Evolutionary conservation across 2,797 vertebrate species (phyloP).

Genomic region (Zenarchopterus dispar): DNA sequence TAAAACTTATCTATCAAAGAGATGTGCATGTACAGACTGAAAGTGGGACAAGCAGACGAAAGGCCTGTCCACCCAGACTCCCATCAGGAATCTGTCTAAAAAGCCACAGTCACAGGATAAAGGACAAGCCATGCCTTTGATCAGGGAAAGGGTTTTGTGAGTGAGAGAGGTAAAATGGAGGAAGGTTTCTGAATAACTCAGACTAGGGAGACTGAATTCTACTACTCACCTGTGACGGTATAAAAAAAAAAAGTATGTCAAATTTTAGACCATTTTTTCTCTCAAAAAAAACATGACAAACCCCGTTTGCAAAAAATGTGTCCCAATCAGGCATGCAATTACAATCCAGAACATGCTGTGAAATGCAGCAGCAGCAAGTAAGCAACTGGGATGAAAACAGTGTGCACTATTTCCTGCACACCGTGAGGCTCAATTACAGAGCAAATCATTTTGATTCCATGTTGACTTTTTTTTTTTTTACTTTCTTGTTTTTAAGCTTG

Average conservation of each 20-base stretch:
- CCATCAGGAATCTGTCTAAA: slow-evolving; percentile 63
- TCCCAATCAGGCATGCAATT: slow-evolving; percentile 73
- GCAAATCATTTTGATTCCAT: slow-evolving; percentile 44
- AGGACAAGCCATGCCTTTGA: slow-evolving; percentile 72
- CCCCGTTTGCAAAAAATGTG: slow-evolving; percentile 37
- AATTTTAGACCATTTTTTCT: slow-evolving; percentile 51
- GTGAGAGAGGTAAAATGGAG: slow-evolving; percentile 66
- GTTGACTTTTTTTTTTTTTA: slow-evolving; percentile 10
- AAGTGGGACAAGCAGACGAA: slow-evolving; percentile 57
- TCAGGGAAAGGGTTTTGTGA: slow-evolving; percentile 66
- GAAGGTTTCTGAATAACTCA: slow-evolving; percentile 68
- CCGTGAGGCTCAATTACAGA: slow-evolving; percentile 58
- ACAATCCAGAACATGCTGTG: slow-evolving; percentile 62
- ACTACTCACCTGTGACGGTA: slow-evolving; percentile 31
- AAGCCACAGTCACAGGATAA: slow-evolving; percentile 67
- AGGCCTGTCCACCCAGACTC: slow-evolving; percentile 58
- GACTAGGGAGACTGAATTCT: slow-evolving; percentile 50
- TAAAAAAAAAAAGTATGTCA: slow-evolving; percentile 6
- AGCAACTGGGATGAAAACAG: slow-evolving; percentile 56
- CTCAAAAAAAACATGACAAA: slow-evolving; percentile 34
- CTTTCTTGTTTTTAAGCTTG: slow-evolving; percentile 8
- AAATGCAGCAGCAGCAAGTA: slow-evolving; percentile 55
- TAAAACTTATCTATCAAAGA: slow-evolving; percentile 47
- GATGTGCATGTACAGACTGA: slow-evolving; percentile 35
- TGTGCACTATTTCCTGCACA: slow-evolving; percentile 45